Evolutionary conservation across 2,113 vertebrate species (phyloP), one percentile per base, ranked within the genome.

Genomic region (Vulpes vulpes): DNA sequence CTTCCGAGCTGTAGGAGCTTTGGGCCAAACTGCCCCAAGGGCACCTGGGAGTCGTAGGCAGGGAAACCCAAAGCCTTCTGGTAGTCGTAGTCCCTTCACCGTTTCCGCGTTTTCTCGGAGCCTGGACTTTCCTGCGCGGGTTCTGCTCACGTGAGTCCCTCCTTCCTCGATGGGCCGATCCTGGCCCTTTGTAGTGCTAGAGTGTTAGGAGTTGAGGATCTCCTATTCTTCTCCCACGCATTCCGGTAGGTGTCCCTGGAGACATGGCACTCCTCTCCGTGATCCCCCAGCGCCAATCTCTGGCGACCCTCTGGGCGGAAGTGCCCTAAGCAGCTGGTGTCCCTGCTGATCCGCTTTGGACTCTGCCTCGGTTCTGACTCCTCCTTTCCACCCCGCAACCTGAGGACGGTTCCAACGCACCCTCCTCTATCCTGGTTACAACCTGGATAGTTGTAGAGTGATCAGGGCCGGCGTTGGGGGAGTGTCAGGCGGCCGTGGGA

Each of bases 1-100:
- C 15, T 53, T 0, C 1, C 5, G 1, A 8, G 1, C 35, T 0
- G 16, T 2, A 0, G 3, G 43, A n/a, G 1, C 10, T 1, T 0
- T 0, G 0, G 5, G 7, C 23, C 4, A 2, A 51, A 2, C 30
- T 6, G 55, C 76, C 51, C 38, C 95, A 17, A 0, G 0, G 65
- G 17, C 27, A 35, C 49, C 85, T 84, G 96, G 90, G 95, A 96
- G 32, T 80, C 2, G 57, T 80, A 27, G 93, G 93, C 62, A 32
- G 8, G 60, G 1, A 0, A n/a, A 4, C 59, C n/a, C 79, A 73
- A 32, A 51, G 92, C 83, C 69, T 93, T 51, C 93, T 91, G 90
- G 95, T 71, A 88, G 49, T 71, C 5, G 86, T 79, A 95, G 93
- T 96, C 53, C 22, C 30, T 8, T 35, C 4, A 5, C 27, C 1